phyloP scores from a whole-genome alignment of 2,888 invertebrate genomes.

The Julus scandinavius region DNA sequence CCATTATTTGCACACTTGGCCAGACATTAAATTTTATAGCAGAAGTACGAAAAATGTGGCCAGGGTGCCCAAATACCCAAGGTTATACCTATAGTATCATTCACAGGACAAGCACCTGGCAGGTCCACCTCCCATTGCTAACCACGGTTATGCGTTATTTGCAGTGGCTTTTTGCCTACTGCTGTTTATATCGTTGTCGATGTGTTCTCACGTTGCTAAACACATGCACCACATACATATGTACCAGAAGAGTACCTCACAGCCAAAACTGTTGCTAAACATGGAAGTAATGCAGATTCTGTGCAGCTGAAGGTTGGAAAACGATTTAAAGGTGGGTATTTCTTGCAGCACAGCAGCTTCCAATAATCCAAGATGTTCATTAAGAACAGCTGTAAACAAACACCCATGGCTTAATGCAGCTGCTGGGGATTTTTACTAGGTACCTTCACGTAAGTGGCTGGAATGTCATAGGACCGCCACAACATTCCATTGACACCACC shows the following conservation, averaged over 20 bases:
- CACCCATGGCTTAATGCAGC: background rate
- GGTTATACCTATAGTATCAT: background rate
- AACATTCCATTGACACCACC: background rate
- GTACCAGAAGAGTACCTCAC: background rate
- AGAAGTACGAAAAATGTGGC: background rate
- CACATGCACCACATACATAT: background rate
- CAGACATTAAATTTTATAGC: background rate
- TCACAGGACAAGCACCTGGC: background rate
- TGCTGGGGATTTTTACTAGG: background rate
- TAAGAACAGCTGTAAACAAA: background rate
- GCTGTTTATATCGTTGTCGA: background rate
- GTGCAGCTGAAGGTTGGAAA: background rate
- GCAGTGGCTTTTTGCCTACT: background rate
- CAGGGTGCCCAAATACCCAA: background rate
- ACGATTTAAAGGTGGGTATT: background rate
- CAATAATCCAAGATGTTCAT: background rate
- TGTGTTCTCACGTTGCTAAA: background rate
- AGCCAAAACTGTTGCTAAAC: background rate
- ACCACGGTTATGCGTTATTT: conserved; percentile 19
- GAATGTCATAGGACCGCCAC: too few species aligned
- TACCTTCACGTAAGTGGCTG: too few species aligned
- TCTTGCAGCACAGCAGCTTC: background rate
- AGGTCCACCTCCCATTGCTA: background rate
- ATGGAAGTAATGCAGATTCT: background rate
- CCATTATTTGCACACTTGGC: background rate